Evolutionary conservation across 92 coral and sea anemone species (phyloP).

Genomic region (Phenganax marumi): DNA sequence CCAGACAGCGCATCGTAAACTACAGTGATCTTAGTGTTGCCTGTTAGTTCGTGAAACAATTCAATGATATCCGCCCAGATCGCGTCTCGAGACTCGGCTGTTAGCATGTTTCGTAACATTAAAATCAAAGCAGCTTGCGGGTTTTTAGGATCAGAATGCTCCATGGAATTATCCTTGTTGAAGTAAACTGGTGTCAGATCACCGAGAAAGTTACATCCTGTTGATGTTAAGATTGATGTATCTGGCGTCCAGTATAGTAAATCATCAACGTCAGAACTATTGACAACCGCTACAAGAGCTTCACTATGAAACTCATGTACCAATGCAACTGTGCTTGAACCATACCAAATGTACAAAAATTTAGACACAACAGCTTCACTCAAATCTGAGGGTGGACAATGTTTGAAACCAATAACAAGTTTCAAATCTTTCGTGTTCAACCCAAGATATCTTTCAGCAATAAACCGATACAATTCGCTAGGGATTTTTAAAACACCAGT

Average conservation of each 20-base stretch:
- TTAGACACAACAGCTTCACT: constrained; percentile 8
- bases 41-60: constrained; percentile 76
- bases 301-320: constrained; percentile 9
- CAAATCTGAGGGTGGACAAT: not conserved
- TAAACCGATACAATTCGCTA: constrained; percentile 37
- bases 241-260: constrained; percentile 18
- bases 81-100: constrained; percentile 28
- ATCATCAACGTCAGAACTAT: constrained; percentile 1
- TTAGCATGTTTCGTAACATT: constrained; percentile 11
- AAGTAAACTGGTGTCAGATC: not conserved
- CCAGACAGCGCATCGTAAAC: not conserved
- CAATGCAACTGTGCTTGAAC: constrained; percentile 11
- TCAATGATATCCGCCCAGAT: constrained; percentile 37
- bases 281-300: constrained; percentile 20
- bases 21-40: constrained; percentile 62
- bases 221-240: not conserved
- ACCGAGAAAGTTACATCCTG: constrained; percentile 18
- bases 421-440: constrained; percentile 6
- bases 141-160: not conserved
- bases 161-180: not conserved
- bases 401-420: constrained; percentile 38
- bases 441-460: constrained; percentile 12
- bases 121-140: constrained; percentile 20
- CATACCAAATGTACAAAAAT: constrained; percentile 26
- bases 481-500: constrained; percentile 76